A percentile compares a stretch with the other conserved stretches of the same genome.
Evolutionary conservation across 2,888 invertebrate species (phyloP).

Genomic region (Aporophyla lueneburgensis): DNA sequence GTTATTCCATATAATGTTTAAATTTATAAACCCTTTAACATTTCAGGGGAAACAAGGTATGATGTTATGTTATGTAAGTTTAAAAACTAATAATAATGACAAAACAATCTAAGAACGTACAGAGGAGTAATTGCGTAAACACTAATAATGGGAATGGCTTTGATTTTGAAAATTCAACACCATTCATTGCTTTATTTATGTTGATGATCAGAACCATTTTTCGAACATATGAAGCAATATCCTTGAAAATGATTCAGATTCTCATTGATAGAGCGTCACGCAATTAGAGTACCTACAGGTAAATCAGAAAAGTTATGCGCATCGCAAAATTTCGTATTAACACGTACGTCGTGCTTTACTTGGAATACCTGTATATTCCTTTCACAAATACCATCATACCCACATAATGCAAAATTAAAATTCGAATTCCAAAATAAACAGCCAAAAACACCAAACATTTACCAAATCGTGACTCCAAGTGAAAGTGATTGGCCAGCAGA

Average conservation of each 20-base stretch:
- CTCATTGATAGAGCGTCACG: no score
- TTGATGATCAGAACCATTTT: no score
- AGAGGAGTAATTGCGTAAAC: no score
- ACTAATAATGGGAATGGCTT: no score
- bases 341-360: background rate
- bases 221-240: no score
- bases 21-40: background rate
- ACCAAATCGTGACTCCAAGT: slow-evolving; percentile 60
- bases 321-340: background rate
- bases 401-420: background rate
- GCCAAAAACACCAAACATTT: slow-evolving; percentile 26
- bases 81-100: background rate
- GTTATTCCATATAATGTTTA: background rate
- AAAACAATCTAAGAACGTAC: background rate
- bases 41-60: no score
- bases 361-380: background rate
- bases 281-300: no score
- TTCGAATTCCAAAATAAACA: slow-evolving; percentile 4
- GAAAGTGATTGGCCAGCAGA: slow-evolving; percentile 59
- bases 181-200: no score
- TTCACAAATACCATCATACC: background rate
- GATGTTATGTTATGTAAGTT: no score
- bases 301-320: background rate
- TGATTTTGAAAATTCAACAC: no score
- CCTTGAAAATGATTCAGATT: no score